Evolutionary conservation across 2,797 vertebrate genomes (phyloP), one percentile per base, ranked within the genome.

Genomic region (Chaetophractus vellerosus): DNA sequence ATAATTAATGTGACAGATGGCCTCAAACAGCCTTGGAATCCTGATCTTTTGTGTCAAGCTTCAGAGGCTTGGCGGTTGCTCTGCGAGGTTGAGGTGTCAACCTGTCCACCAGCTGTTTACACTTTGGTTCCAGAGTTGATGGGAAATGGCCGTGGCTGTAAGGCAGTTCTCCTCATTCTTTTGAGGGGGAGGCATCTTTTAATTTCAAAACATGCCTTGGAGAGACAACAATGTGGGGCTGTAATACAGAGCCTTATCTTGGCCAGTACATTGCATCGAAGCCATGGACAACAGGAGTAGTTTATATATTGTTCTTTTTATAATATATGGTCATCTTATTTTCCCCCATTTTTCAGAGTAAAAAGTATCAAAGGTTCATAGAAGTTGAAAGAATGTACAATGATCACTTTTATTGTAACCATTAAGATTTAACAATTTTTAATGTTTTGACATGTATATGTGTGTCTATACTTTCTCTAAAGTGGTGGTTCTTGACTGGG

Each of bases 101-200:
- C 88, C 92, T 97, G 83, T 87, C 90, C 50, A 95, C 96, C 95
- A 96, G 61, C 68, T 97, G 94, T 95, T 96, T 93, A 72, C 74
- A 48, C 68, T 98, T 88, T 63, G 88, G 36, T 52, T 94, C 82
- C 80, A 63, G 88, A 76, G 69, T 41, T 45, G 57, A 48, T 41
- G 55, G 48, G 24, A 89, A 91, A 66, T 28, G 75, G 57, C 48
- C 7, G 1, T 72, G 66, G 28, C 38, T 92, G 0, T 64, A 38
- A 71, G 72, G 36, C 50, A 80, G 45, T 57, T 91, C 24, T 79
- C n/a, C 9, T 15, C 23, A 26, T 14, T 23, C 15, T 36, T 31
- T 78, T 66, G 48, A 82, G 9, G 41, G 23, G 24, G 72, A 45
- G 81, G 64, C 19, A 4, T 79, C n/a, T 90, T 79, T 91, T 75